Percentiles rank a stretch among this genome's conserved stretches.
Evolutionary conservation across 2,797 vertebrate genomes (phyloP).

Genomic region (Rhinophrynus dorsalis): DNA sequence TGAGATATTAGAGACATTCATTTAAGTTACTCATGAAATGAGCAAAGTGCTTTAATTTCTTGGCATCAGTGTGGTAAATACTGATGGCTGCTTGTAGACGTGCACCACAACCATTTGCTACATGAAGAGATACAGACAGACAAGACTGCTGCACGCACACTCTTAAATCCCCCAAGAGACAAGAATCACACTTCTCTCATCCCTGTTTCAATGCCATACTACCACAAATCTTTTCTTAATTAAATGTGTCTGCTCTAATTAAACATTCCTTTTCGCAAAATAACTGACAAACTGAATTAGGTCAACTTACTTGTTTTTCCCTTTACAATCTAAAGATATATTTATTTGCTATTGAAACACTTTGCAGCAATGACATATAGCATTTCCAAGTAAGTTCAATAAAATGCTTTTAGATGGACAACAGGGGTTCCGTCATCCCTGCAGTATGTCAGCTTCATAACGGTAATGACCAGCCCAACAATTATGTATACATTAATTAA

Average conservation of each 20-base stretch:
- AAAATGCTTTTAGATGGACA: background rate
- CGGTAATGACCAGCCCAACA: too few species aligned
- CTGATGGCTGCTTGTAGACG: constrained; percentile 9
- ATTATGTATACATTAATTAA: too few species aligned
- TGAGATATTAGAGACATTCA: background rate
- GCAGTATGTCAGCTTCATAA: too few species aligned
- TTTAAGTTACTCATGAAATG: background rate
- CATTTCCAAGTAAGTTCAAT: background rate
- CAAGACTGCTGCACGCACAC: constrained; percentile 24
- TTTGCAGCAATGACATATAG: background rate
- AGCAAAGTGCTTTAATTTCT: background rate
- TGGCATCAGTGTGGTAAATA: background rate
- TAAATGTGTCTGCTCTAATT: constrained; percentile 40
- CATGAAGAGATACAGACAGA: background rate
- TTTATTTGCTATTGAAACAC: constrained; percentile 4
- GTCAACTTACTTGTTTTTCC: constrained; percentile 16
- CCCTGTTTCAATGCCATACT: constrained; percentile 31
- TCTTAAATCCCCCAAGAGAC: constrained; percentile 12
- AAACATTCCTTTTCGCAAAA: constrained; percentile 25
- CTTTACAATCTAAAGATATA: constrained; percentile 14
- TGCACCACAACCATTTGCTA: background rate
- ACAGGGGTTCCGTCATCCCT: too few species aligned
- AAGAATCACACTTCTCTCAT: background rate
- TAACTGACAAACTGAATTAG: constrained; percentile 32
- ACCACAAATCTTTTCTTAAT: constrained; percentile 32